A percentile compares a stretch with the other conserved stretches of the same genome.
phyloP scores from a whole-genome alignment of 2,797 vertebrate genomes.

The Apogon hyalosoma region DNA sequence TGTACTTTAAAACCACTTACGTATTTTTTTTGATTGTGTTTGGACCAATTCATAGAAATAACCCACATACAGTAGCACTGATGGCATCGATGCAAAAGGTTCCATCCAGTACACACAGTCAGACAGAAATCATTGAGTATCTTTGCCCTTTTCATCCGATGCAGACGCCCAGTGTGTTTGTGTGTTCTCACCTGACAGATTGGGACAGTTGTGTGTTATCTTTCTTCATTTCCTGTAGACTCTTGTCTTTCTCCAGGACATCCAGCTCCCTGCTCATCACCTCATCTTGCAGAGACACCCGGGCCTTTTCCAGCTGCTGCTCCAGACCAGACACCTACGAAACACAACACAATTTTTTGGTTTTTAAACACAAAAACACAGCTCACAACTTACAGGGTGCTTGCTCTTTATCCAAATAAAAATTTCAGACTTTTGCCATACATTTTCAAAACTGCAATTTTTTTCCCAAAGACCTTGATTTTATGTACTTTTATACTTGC shows the following conservation, averaged over 20 bases:
- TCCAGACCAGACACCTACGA: conserved; percentile 89
- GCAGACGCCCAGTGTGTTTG: background rate
- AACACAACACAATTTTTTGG: background rate
- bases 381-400: no score
- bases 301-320: conserved; percentile 89
- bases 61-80: no score
- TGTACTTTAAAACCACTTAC: no score
- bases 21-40: no score
- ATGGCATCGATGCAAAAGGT: no score
- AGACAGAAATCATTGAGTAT: background rate
- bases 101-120: background rate
- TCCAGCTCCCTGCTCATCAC: conserved; percentile 82
- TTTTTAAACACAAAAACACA: no score
- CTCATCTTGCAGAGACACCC: conserved; percentile 79
- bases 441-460: no score
- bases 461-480: no score
- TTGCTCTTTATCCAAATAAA: no score
- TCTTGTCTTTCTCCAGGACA: conserved; percentile 72
- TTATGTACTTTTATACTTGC: no score
- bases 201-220: conserved; percentile 69
- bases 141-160: background rate
- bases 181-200: conserved; percentile 73
- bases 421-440: no score
- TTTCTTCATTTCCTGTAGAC: conserved; percentile 81
- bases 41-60: no score